Evolutionary conservation across 2,113 vertebrate species (phyloP).

Genomic region (Campylorhamphus procurvoides): DNA sequence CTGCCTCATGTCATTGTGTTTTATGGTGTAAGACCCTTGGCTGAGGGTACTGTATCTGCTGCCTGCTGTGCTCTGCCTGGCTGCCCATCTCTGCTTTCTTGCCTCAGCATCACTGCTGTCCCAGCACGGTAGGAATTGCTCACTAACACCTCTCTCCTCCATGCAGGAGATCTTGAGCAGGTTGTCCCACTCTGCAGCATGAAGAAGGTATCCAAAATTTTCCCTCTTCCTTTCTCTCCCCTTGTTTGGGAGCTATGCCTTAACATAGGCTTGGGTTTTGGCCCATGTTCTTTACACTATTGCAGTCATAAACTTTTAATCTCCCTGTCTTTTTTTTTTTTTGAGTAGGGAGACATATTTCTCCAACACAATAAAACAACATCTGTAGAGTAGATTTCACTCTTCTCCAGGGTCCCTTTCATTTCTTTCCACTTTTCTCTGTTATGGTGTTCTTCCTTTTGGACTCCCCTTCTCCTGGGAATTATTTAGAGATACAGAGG

Average conservation of each 20-base stretch:
- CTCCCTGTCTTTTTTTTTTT: not conserved
- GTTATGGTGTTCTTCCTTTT: not conserved
- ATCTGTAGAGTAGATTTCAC: constrained; percentile 11
- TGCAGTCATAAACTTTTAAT: not conserved
- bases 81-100: not conserved
- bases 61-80: not conserved
- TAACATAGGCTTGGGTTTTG: not conserved
- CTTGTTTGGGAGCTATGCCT: not conserved
- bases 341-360: not conserved
- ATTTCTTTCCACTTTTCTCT: not conserved
- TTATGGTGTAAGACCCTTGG: not conserved
- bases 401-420: not conserved
- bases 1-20: not conserved
- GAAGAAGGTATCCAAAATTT: not conserved
- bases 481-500: not conserved
- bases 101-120: not conserved
- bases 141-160: not conserved
- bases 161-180: not conserved
- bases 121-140: not conserved
- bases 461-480: not conserved
- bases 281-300: not conserved
- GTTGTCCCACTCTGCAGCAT: not conserved
- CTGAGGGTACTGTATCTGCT: not conserved
- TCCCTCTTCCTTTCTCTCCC: not conserved
- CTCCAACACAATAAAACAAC: not conserved